Evolutionary conservation across 2,797 vertebrate genomes (phyloP).

Genomic region (Pseudochromis fuscus): DNA sequence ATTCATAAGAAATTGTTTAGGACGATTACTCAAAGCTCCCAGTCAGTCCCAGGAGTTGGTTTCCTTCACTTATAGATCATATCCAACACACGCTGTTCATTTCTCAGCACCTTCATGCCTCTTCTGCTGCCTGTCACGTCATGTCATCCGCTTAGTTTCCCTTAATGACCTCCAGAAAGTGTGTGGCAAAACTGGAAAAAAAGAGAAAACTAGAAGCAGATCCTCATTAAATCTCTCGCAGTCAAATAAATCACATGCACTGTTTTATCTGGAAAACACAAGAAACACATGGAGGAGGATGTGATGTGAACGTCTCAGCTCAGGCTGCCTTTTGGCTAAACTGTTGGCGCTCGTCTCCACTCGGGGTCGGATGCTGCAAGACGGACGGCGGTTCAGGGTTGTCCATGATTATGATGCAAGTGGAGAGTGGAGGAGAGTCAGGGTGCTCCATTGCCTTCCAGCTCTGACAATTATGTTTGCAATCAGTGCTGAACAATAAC

Average conservation of each 20-base stretch:
- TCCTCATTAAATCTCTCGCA: conserved; percentile 68
- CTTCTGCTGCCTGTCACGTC: conserved; percentile 23
- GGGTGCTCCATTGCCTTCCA: conserved; percentile 37
- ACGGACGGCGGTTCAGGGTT: conserved; percentile 8
- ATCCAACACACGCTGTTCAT: conserved; percentile 21
- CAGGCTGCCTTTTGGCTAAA: conserved; percentile 26
- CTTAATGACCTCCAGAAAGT: conserved; percentile 63
- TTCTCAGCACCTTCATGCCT: conserved; percentile 38
- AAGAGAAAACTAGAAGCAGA: conserved; percentile 73
- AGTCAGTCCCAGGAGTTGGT: background rate
- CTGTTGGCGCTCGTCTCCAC: conserved; percentile 22
- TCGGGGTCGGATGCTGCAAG: conserved; percentile 8
- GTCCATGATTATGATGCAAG: conserved; percentile 44
- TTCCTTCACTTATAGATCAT: conserved; percentile 13
- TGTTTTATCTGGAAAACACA: conserved; percentile 48
- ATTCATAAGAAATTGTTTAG: background rate
- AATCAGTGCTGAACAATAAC: conserved; percentile 71
- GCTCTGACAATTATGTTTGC: conserved; percentile 59
- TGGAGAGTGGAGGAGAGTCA: conserved; percentile 26
- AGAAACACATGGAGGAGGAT: conserved; percentile 23
- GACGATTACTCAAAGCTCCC: background rate
- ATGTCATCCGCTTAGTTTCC: conserved; percentile 45
- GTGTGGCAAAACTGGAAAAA: conserved; percentile 39
- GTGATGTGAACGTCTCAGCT: conserved; percentile 29
- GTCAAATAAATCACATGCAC: conserved; percentile 61